Evolutionary conservation across 2,113 vertebrate genomes (phyloP).

Genomic region (Helogale parvula): DNA sequence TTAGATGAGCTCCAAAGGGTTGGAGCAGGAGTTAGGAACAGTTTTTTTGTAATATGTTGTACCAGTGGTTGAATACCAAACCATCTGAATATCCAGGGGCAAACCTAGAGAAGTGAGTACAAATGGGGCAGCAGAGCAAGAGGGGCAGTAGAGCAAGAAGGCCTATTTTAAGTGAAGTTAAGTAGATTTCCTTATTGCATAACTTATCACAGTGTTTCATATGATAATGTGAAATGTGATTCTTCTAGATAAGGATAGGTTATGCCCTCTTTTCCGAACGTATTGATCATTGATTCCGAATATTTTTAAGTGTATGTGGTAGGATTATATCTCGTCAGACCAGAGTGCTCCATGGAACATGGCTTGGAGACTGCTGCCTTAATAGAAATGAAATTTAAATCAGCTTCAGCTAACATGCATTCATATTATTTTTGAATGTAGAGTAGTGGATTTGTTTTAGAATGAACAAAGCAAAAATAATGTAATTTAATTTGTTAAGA

Average conservation of each 20-base stretch:
- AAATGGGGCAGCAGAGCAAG: conserved; percentile 8
- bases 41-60: not conserved
- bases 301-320: not conserved
- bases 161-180: not conserved
- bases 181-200: not conserved
- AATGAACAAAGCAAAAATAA: conserved; percentile 37
- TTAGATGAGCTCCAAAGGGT: not conserved
- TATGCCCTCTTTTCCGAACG: not conserved
- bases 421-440: conserved; percentile 48
- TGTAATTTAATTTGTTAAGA: conserved; percentile 29
- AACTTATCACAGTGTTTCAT: conserved; percentile 12
- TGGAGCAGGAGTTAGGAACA: not conserved
- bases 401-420: not conserved
- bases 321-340: not conserved
- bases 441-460: conserved; percentile 26
- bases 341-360: not conserved
- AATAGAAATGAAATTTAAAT: conserved; percentile 28
- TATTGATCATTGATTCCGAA: conserved; percentile 16
- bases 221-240: not conserved
- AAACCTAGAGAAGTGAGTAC: not conserved
- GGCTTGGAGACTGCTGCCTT: not conserved
- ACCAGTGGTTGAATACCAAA: not conserved
- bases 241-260: not conserved
- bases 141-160: not conserved
- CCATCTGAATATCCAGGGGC: not conserved